Conservation (phyloP, 2,888 invertebrate species). For the Sympetrum striolatum region DNA sequence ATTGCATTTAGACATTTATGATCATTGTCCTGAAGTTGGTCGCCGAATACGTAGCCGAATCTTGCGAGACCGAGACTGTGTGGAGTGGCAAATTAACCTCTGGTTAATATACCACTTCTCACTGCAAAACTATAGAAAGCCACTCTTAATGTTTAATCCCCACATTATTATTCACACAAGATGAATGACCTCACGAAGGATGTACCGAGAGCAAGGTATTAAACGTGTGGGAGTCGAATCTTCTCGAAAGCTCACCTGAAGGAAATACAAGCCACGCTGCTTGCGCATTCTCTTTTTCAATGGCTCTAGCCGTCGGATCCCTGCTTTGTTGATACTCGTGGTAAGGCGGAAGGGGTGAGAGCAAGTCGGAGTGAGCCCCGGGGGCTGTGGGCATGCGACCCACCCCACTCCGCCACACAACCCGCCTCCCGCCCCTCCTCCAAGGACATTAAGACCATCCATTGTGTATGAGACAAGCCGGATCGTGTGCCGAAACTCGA, state of each 20-base stretch:
- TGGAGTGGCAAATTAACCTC: too few relatives aligned
- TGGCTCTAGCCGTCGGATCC: background rate
- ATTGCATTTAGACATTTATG: too few relatives aligned
- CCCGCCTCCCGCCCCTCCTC: background rate
- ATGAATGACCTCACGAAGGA: background rate
- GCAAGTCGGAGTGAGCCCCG: background rate
- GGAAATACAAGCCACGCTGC: background rate
- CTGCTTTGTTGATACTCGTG: background rate
- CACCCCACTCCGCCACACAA: too few relatives aligned
- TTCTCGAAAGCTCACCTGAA: background rate
- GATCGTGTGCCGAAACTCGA: background rate
- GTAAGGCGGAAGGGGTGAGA: background rate
- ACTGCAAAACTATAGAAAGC: background rate
- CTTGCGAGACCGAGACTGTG: too few relatives aligned
- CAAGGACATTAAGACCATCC: background rate
- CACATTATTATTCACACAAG: background rate
- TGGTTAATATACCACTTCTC: too few relatives aligned
- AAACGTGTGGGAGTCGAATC: background rate
- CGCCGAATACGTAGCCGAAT: too few relatives aligned
- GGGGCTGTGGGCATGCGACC: background rate
- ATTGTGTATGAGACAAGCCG: background rate
- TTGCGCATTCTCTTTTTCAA: background rate
- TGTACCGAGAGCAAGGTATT: background rate
- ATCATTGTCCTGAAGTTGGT: too few relatives aligned
- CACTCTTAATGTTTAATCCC: background rate